A percentile compares a stretch with the other conserved stretches of the same genome.
Evolutionary conservation across 2,888 invertebrate species (phyloP).

Genomic region (Malacosoma neustria): DNA sequence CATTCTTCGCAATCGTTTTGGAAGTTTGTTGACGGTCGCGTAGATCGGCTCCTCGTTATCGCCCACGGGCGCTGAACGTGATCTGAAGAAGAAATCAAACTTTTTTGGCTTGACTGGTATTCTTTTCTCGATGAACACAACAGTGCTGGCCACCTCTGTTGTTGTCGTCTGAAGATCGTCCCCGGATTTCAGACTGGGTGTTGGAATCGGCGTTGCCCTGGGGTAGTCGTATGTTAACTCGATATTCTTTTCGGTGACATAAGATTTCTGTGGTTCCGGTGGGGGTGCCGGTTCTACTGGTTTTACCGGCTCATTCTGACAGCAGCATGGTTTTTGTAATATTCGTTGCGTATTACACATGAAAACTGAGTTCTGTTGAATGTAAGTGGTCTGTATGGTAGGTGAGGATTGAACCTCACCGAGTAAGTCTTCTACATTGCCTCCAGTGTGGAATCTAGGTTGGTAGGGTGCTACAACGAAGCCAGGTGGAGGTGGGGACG

Average conservation of each 20-base stretch:
- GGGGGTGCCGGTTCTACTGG: constrained; percentile 24
- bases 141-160: constrained; percentile 68
- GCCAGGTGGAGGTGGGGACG: constrained; percentile 51
- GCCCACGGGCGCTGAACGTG: constrained; percentile 67
- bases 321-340: constrained; percentile 56
- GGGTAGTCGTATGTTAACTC: constrained; percentile 69
- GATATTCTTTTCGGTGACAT: constrained; percentile 68
- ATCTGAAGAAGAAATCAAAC: constrained; percentile 65
- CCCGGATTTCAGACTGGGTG: constrained; percentile 43
- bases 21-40: constrained; percentile 67
- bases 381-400: constrained; percentile 56
- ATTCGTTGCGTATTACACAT: constrained; percentile 65
- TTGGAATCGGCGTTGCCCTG: constrained; percentile 50
- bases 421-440: constrained; percentile 80
- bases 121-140: constrained; percentile 65
- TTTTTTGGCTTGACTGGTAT: constrained; percentile 63
- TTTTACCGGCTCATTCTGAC: constrained; percentile 28
- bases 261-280: constrained; percentile 42
- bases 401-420: constrained; percentile 78
- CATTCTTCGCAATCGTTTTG: constrained; percentile 63
- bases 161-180: constrained; percentile 56
- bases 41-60: constrained; percentile 67
- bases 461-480: constrained; percentile 58
- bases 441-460: constrained; percentile 70
- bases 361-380: constrained; percentile 66